Conservation (phyloP, 2,113 vertebrate species). For the Colius striatus region DNA sequence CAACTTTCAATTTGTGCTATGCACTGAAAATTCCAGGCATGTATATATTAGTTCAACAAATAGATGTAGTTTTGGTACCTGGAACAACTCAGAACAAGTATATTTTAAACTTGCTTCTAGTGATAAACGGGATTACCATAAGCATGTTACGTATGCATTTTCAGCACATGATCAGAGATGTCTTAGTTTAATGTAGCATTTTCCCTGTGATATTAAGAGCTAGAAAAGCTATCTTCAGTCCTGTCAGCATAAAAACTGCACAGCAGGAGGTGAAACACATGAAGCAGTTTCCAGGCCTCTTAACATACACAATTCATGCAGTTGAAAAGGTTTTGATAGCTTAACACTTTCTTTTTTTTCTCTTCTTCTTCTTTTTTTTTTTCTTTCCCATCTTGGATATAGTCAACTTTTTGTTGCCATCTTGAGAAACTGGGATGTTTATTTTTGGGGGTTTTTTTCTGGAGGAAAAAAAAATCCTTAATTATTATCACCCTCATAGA, state of each 20-base stretch:
- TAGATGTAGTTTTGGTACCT: background rate
- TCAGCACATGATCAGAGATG: constrained; percentile 31
- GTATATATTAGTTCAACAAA: background rate
- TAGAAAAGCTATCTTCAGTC: constrained; percentile 41
- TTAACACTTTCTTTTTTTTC: background rate
- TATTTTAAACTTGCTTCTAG: background rate
- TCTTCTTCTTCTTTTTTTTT: no score
- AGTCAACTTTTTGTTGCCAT: background rate
- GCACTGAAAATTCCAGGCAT: background rate
- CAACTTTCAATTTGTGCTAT: background rate
- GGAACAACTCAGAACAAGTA: background rate
- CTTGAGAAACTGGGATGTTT: background rate
- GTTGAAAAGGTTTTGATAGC: constrained; percentile 55
- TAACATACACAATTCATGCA: constrained; percentile 61
- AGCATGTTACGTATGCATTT: background rate
- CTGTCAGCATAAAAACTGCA: constrained; percentile 65
- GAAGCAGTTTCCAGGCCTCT: constrained; percentile 66
- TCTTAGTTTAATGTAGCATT: constrained; percentile 30
- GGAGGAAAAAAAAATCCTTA: background rate
- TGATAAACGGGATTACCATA: background rate
- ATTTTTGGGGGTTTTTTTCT: background rate
- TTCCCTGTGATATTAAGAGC: constrained; percentile 34
- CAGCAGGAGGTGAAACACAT: constrained; percentile 63
- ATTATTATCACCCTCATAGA: background rate
- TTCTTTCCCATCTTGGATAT: background rate